Evolutionary conservation across 2,888 invertebrate species (phyloP), one percentile per base, ranked within the genome.

Genomic region (Ophion slaviceki): DNA sequence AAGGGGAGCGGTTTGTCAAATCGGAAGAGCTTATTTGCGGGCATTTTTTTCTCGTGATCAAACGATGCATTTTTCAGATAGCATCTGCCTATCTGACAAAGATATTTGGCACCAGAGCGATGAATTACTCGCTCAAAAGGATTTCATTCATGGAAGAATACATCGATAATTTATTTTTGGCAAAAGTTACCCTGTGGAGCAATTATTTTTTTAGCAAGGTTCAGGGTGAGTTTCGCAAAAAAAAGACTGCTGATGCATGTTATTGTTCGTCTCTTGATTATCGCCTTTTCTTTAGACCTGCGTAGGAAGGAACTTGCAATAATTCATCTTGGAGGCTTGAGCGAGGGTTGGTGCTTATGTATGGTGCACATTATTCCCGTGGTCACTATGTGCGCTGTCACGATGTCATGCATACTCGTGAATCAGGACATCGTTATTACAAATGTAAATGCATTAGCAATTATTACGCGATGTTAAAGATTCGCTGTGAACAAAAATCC

Each of bases 361-460:
- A 89, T 91, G 89, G 88, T 90, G 8, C 91, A 91, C 72, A 84
- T 89, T 10, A 90, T 91, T 75, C 91, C 91, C 0, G 81, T 91
- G 4, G 75, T 89, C 57, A 84, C 90, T 32, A 87, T 90, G 6
- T 87, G 88, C 14, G 86, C 87, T 2, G 88, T 88, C 4, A 88
- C 88, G 7, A 89, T 91, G 81, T 86, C 89, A 0, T 86, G 87
- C 64, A 75, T 91, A 66, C 76, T 88, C 17, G 87, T 88, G 24
- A 82, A 88, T 32, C 85, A 89, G 36, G 84, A 87, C n/a, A 85
- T 90, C 32, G 72, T 85, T 5, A 85, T 88, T 14, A 83, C 81
- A 32, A 83, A 88, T 72, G 91, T 90, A 82, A 84, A 86, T 72
- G 3, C n/a, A 70, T 32, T 28, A n/a, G 17, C 0, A 14, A 53